Base-by-base conservation (phyloP, 2,888 invertebrate genomes). In the Pycnomerus fuliginosus region DNA sequence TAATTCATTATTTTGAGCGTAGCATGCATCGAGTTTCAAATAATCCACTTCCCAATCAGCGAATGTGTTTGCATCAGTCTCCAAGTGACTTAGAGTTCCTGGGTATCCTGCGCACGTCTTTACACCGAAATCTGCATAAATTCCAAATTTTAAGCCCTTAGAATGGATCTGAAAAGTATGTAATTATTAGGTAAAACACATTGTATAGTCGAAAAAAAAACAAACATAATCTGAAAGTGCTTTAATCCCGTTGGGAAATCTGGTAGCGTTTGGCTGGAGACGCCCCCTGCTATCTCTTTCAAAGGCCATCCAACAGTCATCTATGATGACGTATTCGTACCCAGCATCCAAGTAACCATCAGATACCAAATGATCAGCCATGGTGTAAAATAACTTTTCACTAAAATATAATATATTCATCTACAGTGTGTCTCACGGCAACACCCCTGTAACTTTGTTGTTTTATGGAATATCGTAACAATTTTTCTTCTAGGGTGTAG, bases 1-100 rank as follows among this genome's bases (percentile, higher is more conserved):
- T n/a, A n/a, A n/a, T n/a, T n/a, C n/a, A n/a, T n/a, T 8, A 20
- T 20, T 8, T 20, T 4, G 20, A 4, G 83, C 77, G 61, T 86
- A 79, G 67, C 90, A 90, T 0, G 88, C 90, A 61, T 90, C 90
- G 31, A 90, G 71, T 70, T 90, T 90, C 28, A 90, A 73, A 62
- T 87, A 87, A 67, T 90, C 90, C 0, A 87, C 82, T 3, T 77
- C 81, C 90, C 90, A 90, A 11, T 80, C 79, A 1, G 85, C 87
- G 63, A 89, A 85, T 0, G 84, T 84, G 42, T 83, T 68, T 0
- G 87, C 84, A 63, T 90, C 90, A 2, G 72, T 56, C 58, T 80
- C 74, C 56, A 86, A 76, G 60, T 84, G 74, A 3, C 78, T 79
- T 3, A 82, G 68, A 37, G 83, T 82, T 2, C 89, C 90, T 0